Evolutionary conservation across 2,797 vertebrate genomes (phyloP).

Genomic region (Neosilurus hyrtlii): DNA sequence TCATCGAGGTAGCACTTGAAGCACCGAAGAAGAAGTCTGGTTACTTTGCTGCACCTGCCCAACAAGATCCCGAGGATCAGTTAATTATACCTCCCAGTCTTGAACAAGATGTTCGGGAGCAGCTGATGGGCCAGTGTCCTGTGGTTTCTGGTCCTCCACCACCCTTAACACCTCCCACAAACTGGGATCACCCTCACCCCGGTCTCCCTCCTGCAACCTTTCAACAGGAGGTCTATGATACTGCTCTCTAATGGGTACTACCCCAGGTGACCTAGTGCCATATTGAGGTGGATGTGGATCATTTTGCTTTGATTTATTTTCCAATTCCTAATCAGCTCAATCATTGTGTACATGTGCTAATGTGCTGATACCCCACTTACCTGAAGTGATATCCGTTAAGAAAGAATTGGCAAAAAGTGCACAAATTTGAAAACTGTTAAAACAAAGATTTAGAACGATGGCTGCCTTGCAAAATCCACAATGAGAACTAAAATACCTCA

Average conservation of each 20-base stretch:
- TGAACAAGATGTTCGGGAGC: constrained; percentile 91
- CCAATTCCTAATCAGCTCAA: constrained; percentile 62
- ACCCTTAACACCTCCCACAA: constrained; percentile 62
- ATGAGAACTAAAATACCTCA: constrained; percentile 66
- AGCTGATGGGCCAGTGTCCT: constrained; percentile 79
- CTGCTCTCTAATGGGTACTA: constrained; percentile 78
- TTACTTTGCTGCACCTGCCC: constrained; percentile 92
- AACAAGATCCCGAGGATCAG: constrained; percentile 93
- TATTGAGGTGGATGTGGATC: constrained; percentile 51
- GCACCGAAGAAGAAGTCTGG: constrained; percentile 95
- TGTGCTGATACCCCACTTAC: constrained; percentile 11
- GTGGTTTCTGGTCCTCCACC: constrained; percentile 66
- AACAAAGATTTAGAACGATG: constrained; percentile 50
- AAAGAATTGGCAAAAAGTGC: constrained; percentile 4
- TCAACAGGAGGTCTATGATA: constrained; percentile 90
- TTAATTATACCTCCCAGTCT: constrained; percentile 89
- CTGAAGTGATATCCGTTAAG: constrained; percentile 24
- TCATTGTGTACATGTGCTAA: constrained; percentile 55
- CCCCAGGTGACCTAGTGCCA: constrained; percentile 58
- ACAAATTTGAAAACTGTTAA: constrained; percentile 52
- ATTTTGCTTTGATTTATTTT: constrained; percentile 55
- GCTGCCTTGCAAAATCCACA: constrained; percentile 53
- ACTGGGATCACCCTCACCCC: constrained; percentile 72
- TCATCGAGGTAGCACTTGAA: constrained; percentile 93
- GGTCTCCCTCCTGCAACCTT: constrained; percentile 58